Evolutionary conservation across 1,140 invertebrate species (phyloP), one percentile per base, ranked within the genome.

Genomic region (Linepithema humile): DNA sequence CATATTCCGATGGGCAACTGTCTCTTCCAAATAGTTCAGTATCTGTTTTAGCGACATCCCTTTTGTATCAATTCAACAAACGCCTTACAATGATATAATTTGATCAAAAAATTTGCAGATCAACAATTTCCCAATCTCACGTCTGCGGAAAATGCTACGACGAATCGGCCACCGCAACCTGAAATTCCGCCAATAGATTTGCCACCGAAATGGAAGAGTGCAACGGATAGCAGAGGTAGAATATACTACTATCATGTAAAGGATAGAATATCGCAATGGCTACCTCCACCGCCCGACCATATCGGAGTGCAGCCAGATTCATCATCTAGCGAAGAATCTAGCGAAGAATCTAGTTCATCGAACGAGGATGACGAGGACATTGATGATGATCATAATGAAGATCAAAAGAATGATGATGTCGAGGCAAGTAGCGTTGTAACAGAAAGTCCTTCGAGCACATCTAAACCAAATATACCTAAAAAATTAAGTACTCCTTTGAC

Each of bases 241-340:
- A 95, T 96, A 0, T 99, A 99, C 92, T 99, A 99, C 94, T 99
- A 99, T 93, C 98, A 99, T 93, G 95, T 97, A 0, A 97, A 97
- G 87, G 96, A 97, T 32, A 96, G 98, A 73, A 95, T 97, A 89
- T 96, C 98, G 2, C 98, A 99, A 91, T 99, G 98, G 98, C 95
- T 97, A 78, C 97, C 97, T 35, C 98, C 98, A 0, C 95, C 95
- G 3, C 95, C 94, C 10, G 94, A 95, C 77, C 95, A 95, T 26
- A 95, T 95, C 80, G 94, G 94, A 29, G 91, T 92, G 3, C 94
- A 94, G 23, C 92, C 92, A n/a, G 94, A 95, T 67, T 94, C 95
- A 0, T 94, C 93, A 0, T 93, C 93, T 4, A 93, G 91, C 26
- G 92, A 92, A 0, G 94, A 95, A 86, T 92, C 92, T 57, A 95